These are phyloP conservation scores for Pedionomus torquatus DNA, from an alignment of 2,113 vertebrate species.

Conservation along the genomic window DNA sequence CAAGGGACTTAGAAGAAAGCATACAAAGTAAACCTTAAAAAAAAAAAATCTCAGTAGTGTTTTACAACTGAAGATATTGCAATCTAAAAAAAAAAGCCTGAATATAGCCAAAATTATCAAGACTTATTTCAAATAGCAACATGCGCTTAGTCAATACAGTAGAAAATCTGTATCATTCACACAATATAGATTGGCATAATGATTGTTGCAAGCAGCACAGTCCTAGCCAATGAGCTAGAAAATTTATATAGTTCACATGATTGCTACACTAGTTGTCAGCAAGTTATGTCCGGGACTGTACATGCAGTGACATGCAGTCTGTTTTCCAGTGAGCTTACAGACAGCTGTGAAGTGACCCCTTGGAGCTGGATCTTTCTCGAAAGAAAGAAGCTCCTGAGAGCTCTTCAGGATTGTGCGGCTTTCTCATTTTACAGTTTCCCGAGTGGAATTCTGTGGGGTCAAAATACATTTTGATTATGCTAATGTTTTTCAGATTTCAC, in stretches of 20 bases:
- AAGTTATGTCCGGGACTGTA: not conserved
- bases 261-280: not conserved
- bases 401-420: not conserved
- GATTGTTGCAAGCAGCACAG: not conserved
- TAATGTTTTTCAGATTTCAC: not conserved
- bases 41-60: not conserved
- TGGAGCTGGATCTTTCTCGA: not conserved
- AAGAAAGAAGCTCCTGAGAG: not conserved
- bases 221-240: not conserved
- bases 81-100: not conserved
- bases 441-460: not conserved
- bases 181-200: not conserved
- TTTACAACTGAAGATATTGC: not conserved
- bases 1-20: not conserved
- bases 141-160: not conserved
- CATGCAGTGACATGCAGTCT: not conserved
- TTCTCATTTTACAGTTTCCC: not conserved
- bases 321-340: not conserved
- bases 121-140: not conserved
- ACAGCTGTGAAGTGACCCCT: not conserved
- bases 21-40: not conserved
- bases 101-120: not conserved
- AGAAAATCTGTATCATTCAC: not conserved
- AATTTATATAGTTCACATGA: not conserved
- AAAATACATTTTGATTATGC: not conserved